Evolutionary conservation across 1,140 invertebrate species (phyloP), one percentile per base, ranked within the genome.

Genomic region (Drosophila ironensis): DNA sequence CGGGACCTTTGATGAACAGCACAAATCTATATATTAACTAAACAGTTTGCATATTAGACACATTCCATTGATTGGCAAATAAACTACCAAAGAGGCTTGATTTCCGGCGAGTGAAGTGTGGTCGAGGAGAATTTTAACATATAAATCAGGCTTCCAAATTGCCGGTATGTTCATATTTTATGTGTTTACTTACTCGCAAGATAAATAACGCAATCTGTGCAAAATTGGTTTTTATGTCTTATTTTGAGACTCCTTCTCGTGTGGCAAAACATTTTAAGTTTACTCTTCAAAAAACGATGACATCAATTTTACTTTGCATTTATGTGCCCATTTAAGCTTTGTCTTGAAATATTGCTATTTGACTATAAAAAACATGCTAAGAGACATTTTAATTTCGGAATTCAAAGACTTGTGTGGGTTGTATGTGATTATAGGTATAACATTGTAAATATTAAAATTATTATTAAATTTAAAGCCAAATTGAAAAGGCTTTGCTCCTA

Each of bases 111-210:
- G 24, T 38, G 16, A 56, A 16, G 14, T 53, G 35, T 24, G 33
- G 19, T 5, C 24, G 4, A 27, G 30, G 20, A 17, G 25, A 24
- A 20, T 22, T n/a, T 30, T 30, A n/a, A 11, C 37, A 33, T 57
- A 60, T 60, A 60, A 60, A 60, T 60, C 51, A 60, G 56, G 51
- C 14, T 57, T 60, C 25, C 14, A 59, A 59, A 19, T 51, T 28
- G 24, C 14, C 14, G 19, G 16, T 24, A 69, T 48, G 48, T 40
- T 33, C 27, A 56, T 46, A 69, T 68, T 59, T 57, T 69, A 60
- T 51, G 14, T 69, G 28, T 45, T 70, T 60, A 51, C 47, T 51
- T 60, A 45, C 56, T 41, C 45, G 4, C 19, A 3, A 60, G 54
- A 60, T 57, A 60, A 60, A 60, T 60, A 25, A 57, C 56, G 4